Percentiles rank a stretch among this genome's conserved stretches.
Conservation (phyloP, 2,113 vertebrate species). For the Ailuropoda melanoleuca region DNA sequence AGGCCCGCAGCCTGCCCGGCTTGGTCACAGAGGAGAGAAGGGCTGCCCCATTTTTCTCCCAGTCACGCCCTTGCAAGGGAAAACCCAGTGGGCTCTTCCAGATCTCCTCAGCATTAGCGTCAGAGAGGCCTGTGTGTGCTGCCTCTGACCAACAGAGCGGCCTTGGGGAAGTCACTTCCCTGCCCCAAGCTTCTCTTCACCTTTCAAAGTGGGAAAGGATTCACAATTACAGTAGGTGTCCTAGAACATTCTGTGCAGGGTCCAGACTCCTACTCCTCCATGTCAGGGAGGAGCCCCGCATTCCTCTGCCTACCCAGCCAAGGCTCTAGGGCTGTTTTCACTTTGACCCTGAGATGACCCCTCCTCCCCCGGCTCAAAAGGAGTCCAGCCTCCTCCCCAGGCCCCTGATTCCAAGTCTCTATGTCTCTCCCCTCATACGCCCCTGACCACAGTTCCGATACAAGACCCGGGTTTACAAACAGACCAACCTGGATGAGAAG, state of each 20-base stretch:
- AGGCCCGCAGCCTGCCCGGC: neutral
- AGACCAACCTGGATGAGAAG: conserved; percentile 97
- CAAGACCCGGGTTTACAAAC: conserved; percentile 97
- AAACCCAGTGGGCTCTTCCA: neutral
- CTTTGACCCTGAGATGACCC: neutral
- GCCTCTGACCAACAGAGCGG: neutral
- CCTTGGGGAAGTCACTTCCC: neutral
- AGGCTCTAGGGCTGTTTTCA: neutral
- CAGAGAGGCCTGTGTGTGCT: neutral
- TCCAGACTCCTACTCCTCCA: neutral
- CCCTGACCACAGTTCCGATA: conserved; percentile 92
- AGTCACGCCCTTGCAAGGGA: neutral
- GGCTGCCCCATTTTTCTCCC: accelerated
- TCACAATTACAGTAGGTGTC: neutral
- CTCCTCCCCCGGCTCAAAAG: neutral
- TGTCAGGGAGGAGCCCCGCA: neutral
- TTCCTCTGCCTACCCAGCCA: neutral
- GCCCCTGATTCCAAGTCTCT: neutral
- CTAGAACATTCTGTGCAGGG: neutral
- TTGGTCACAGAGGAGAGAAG: neutral
- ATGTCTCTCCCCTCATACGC: neutral
- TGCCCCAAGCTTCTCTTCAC: neutral
- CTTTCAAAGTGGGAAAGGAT: neutral
- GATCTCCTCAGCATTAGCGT: neutral
- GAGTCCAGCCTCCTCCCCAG: neutral